A percentile compares a stretch with the other conserved stretches of the same genome.
phyloP scores from a whole-genome alignment of 2,797 vertebrate genomes.

The Ceryle rudis region DNA sequence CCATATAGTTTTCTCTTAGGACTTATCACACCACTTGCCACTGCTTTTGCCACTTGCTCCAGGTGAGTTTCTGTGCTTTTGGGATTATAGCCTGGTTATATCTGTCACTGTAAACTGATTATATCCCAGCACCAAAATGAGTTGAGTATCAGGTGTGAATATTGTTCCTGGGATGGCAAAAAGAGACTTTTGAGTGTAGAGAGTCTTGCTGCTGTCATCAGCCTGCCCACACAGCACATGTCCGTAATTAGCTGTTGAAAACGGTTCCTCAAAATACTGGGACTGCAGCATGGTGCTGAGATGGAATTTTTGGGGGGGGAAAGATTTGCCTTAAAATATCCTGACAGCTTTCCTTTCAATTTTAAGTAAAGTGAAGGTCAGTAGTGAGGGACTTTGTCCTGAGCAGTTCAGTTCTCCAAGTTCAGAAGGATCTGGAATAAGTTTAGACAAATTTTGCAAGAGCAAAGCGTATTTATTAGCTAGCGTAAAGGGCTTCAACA shows the following conservation, averaged over 20 bases:
- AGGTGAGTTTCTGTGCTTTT: slow-evolving; percentile 78
- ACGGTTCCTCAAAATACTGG: background rate
- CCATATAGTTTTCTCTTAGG: slow-evolving; percentile 94
- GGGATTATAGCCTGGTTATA: background rate
- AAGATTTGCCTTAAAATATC: background rate
- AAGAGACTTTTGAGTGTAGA: background rate
- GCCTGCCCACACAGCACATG: background rate
- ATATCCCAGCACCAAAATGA: background rate
- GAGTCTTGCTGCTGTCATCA: background rate
- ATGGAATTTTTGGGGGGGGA: background rate
- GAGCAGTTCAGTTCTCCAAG: background rate
- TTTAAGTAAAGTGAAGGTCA: background rate
- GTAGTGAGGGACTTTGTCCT: background rate
- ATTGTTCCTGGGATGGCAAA: background rate
- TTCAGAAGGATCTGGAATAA: background rate
- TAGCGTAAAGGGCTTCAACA: background rate
- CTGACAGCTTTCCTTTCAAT: background rate
- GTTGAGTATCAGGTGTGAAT: background rate
- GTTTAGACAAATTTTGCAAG: background rate
- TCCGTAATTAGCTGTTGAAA: background rate
- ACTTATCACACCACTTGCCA: slow-evolving; percentile 93
- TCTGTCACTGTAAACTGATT: background rate
- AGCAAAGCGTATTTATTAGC: background rate
- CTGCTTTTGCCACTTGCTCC: slow-evolving; percentile 96
- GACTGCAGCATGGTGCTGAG: background rate